Evolutionary conservation across 2,797 vertebrate genomes (phyloP).

Genomic region (Propithecus perrieri): DNA sequence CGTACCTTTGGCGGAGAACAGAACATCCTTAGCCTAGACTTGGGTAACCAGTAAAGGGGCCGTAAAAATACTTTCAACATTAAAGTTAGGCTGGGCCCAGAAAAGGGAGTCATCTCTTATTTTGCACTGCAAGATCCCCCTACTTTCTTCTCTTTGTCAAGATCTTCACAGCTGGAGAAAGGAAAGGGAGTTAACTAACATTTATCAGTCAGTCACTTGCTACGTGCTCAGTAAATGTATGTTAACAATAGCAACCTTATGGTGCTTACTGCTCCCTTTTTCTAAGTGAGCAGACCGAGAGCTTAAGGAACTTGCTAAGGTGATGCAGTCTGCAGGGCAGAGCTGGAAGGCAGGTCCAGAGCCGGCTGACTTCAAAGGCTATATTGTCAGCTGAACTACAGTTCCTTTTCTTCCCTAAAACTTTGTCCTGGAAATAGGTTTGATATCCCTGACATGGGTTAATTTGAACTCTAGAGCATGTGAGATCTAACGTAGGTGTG

Average conservation of each 20-base stretch:
- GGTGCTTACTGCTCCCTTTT: neutral
- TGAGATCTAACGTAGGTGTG: neutral
- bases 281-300: neutral
- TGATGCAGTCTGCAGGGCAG: neutral
- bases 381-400: neutral
- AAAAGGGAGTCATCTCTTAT: neutral
- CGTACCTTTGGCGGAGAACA: neutral
- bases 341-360: neutral
- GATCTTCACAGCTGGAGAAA: neutral
- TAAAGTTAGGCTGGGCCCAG: neutral
- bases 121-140: neutral
- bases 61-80: neutral
- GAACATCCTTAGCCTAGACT: neutral
- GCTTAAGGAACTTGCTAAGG: neutral
- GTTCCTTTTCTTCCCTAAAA: neutral
- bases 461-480: neutral
- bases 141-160: neutral
- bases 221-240: neutral
- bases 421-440: neutral
- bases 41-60: neutral
- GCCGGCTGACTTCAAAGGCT: neutral
- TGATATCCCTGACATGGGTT: neutral
- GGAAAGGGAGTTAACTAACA: neutral
- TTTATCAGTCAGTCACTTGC: neutral
- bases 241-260: neutral